phyloP scores from a whole-genome alignment of 2,888 invertebrate genomes.

The Chrysolina haemoptera region DNA sequence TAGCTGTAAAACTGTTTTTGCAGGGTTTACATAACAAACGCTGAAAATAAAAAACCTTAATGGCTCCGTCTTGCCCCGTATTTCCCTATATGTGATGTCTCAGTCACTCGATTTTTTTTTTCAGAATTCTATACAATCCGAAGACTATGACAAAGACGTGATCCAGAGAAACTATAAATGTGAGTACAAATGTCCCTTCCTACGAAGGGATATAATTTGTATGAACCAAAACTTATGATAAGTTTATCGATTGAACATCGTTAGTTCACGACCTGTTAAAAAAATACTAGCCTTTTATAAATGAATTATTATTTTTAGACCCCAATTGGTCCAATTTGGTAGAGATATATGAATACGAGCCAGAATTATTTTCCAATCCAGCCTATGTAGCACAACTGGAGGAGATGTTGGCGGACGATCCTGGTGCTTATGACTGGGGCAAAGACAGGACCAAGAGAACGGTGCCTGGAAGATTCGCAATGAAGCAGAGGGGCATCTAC shows the following conservation, averaged over 20 bases:
- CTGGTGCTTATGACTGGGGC: slow-evolving; percentile 58
- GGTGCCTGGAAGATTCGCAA: slow-evolving; percentile 32
- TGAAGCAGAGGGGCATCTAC: neutral
- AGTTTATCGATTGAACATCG: no score
- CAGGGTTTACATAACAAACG: no score
- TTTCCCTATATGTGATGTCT: no score
- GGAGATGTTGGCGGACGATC: slow-evolving; percentile 60
- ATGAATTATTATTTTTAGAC: slow-evolving; percentile 52
- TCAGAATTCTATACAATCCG: slow-evolving; percentile 40
- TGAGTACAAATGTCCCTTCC: no score
- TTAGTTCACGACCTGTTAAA: no score
- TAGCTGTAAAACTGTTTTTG: no score
- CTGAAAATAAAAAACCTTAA: no score
- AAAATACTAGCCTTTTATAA: neutral
- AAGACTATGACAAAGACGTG: slow-evolving; percentile 29
- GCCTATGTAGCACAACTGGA: slow-evolving; percentile 55
- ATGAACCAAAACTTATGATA: no score
- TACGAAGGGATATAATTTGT: no score
- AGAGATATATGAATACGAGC: slow-evolving; percentile 64
- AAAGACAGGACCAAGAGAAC: slow-evolving; percentile 57
- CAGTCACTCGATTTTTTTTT: no score
- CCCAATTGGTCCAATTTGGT: slow-evolving; percentile 64
- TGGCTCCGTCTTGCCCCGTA: no score
- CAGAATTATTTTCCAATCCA: slow-evolving; percentile 61
- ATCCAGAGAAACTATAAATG: slow-evolving; percentile 39